phyloP scores from a whole-genome alignment of 2,888 invertebrate genomes.

The Pediacus dermestoides region DNA sequence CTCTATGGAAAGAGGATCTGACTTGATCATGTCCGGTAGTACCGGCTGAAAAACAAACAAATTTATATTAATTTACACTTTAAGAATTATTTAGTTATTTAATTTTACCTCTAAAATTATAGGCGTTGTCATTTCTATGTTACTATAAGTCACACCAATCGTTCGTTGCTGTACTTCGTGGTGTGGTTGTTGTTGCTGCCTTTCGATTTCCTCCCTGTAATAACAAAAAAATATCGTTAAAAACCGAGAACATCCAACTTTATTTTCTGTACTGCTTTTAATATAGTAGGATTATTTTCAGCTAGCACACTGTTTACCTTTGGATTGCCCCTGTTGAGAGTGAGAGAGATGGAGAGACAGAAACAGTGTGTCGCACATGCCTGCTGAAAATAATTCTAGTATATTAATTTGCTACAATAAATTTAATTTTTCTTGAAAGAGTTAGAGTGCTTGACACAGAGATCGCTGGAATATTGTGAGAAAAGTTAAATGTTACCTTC shows the following conservation, averaged over 20 bases:
- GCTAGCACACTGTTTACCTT: too few species aligned
- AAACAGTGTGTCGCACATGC: too few species aligned
- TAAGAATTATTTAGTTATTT: slow-evolving; percentile 3
- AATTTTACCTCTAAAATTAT: slow-evolving; percentile 47
- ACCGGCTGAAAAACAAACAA: slow-evolving; percentile 34
- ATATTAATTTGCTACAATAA: slow-evolving; percentile 10
- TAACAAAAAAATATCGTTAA: slow-evolving; percentile 13
- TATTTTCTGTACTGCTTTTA: too few species aligned
- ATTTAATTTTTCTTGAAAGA: too few species aligned
- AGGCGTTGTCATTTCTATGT: slow-evolving; percentile 42
- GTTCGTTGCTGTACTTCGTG: slow-evolving; percentile 40
- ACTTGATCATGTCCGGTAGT: slow-evolving; percentile 40
- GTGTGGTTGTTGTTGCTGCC: slow-evolving; percentile 38
- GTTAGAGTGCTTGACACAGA: too few species aligned
- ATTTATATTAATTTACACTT: slow-evolving; percentile 6
- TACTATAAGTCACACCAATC: slow-evolving; percentile 43
- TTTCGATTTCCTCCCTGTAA: slow-evolving; percentile 30
- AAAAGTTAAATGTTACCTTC: slow-evolving; percentile 28
- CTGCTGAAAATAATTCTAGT: too few species aligned
- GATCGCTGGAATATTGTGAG: slow-evolving; percentile 4
- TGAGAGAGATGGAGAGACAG: too few species aligned
- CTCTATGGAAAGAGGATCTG: too few species aligned
- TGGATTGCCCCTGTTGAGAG: too few species aligned
- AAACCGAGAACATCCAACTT: too few species aligned
- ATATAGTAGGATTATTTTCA: too few species aligned